Evolutionary conservation across 2,888 invertebrate genomes (phyloP).

Genomic region (Philopedon plagiatum): DNA sequence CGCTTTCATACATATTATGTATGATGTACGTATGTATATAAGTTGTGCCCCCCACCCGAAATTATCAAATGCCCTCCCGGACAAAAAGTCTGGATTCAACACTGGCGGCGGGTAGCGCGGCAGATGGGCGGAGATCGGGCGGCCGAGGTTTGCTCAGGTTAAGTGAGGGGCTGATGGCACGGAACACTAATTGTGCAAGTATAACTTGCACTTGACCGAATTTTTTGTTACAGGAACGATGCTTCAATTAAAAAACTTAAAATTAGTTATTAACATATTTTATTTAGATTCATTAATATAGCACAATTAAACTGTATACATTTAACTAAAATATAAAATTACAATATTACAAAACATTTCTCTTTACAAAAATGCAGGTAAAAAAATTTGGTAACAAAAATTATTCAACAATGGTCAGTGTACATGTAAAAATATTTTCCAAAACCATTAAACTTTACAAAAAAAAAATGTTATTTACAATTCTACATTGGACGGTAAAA

Average conservation of each 20-base stretch:
- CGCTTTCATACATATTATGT: too few relatives aligned
- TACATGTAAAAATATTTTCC: conserved; percentile 17
- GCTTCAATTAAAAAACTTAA: conserved; percentile 15
- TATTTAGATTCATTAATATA: conserved; percentile 40
- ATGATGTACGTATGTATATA: too few relatives aligned
- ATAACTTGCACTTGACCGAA: too few relatives aligned
- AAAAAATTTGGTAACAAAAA: conserved; percentile 39
- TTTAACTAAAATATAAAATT: conserved; percentile 24
- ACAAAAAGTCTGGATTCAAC: too few relatives aligned
- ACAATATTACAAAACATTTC: conserved; percentile 17
- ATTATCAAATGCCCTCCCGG: too few relatives aligned
- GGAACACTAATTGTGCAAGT: too few relatives aligned
- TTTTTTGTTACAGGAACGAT: too few relatives aligned
- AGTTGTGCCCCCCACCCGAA: too few relatives aligned
- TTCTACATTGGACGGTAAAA: conserved; percentile 54
- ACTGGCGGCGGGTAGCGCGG: too few relatives aligned
- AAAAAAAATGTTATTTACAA: conserved; percentile 59
- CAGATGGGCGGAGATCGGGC: too few relatives aligned
- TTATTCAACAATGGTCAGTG: conserved; percentile 33
- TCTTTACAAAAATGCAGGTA: conserved; percentile 37
- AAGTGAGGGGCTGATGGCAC: too few relatives aligned
- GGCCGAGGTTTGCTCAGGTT: too few relatives aligned
- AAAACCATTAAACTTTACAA: conserved; percentile 32
- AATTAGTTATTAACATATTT: conserved; percentile 33
- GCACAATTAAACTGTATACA: conserved; percentile 33